Conservation (phyloP, 2,888 invertebrate species). For the Aporophyla nigra region DNA sequence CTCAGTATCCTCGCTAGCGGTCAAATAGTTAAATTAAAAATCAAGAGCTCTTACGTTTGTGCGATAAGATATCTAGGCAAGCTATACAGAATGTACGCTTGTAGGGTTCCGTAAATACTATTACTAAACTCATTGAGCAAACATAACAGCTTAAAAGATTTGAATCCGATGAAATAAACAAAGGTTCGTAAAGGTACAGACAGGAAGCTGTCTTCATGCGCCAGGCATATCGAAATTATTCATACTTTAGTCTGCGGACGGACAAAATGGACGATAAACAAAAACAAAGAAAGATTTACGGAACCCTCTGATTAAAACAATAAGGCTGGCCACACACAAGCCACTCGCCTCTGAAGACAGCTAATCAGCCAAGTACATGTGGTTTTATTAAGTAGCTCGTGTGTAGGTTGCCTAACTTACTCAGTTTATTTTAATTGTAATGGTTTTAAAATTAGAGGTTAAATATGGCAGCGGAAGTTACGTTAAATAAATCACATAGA, state of each 20-base stretch:
- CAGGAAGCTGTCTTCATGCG: constrained; percentile 50
- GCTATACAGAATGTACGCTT: constrained; percentile 36
- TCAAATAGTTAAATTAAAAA: constrained; percentile 23
- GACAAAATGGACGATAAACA: constrained; percentile 68
- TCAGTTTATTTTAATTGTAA: constrained; percentile 16
- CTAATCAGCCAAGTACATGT: background rate
- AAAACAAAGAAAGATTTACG: constrained; percentile 55
- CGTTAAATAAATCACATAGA: constrained; percentile 77
- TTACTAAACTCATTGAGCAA: constrained; percentile 68
- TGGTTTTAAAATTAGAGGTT: constrained; percentile 58
- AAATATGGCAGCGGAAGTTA: constrained; percentile 78
- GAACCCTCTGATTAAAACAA: constrained; percentile 61
- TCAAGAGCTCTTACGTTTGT: constrained; percentile 34
- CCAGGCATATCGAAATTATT: constrained; percentile 62
- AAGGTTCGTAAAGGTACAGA: constrained; percentile 31
- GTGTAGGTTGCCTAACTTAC: constrained; percentile 20
- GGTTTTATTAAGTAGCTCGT: constrained; percentile 11
- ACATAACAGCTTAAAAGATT: constrained; percentile 51
- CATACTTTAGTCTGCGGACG: constrained; percentile 69
- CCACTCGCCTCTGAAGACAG: background rate
- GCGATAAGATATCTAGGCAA: constrained; percentile 41
- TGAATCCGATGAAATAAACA: constrained; percentile 49
- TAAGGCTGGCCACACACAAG: constrained; percentile 14
- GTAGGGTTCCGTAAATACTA: constrained; percentile 65
- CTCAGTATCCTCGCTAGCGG: background rate